A percentile compares a stretch with the other conserved stretches of the same genome.
Conservation (phyloP, 2,797 vertebrate genomes). For the Adrianichthys oophorus region DNA sequence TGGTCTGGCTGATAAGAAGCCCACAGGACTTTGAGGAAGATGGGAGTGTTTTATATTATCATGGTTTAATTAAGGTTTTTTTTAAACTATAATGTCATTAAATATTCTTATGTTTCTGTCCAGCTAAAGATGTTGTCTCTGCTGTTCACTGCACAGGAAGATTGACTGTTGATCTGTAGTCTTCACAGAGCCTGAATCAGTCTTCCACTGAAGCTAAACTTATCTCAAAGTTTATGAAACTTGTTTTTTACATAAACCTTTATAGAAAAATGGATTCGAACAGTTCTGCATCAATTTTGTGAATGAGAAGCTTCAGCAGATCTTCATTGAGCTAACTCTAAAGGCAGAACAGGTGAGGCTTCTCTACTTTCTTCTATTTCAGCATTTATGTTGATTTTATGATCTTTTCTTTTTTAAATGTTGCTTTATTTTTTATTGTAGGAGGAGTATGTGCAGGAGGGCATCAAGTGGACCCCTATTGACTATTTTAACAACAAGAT, state of each 20-base stretch:
- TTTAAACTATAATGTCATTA: slow-evolving; percentile 2
- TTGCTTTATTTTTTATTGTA: slow-evolving; percentile 47
- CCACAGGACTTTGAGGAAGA: slow-evolving; percentile 8
- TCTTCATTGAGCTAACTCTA: slow-evolving; percentile 96
- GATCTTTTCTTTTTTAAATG: not conserved
- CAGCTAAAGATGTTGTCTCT: slow-evolving; percentile 4
- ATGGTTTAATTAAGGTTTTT: slow-evolving; percentile 15
- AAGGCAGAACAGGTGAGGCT: slow-evolving; percentile 95
- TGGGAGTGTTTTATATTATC: slow-evolving; percentile 7
- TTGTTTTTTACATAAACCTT: slow-evolving; percentile 29
- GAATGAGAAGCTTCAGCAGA: slow-evolving; percentile 98
- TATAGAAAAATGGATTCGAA: slow-evolving; percentile 98
- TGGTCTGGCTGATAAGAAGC: slow-evolving; percentile 31
- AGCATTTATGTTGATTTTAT: not conserved
- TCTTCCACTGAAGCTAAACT: slow-evolving; percentile 14
- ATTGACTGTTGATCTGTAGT: not conserved
- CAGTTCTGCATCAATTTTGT: slow-evolving; percentile 99
- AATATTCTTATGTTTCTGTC: slow-evolving; percentile 1
- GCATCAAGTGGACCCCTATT: slow-evolving; percentile 93
- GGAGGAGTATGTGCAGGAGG: slow-evolving; percentile 98
- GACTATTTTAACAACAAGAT: slow-evolving; percentile 99
- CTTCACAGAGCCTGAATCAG: slow-evolving; percentile 44
- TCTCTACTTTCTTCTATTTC: not conserved
- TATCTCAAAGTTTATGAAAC: slow-evolving; percentile 5
- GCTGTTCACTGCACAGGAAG: slow-evolving; percentile 23